Percentiles rank a stretch among this genome's conserved stretches.
These are phyloP conservation scores for Caranx melampygus DNA, from an alignment of 2,113 vertebrate genomes.

Conservation along the genomic window DNA sequence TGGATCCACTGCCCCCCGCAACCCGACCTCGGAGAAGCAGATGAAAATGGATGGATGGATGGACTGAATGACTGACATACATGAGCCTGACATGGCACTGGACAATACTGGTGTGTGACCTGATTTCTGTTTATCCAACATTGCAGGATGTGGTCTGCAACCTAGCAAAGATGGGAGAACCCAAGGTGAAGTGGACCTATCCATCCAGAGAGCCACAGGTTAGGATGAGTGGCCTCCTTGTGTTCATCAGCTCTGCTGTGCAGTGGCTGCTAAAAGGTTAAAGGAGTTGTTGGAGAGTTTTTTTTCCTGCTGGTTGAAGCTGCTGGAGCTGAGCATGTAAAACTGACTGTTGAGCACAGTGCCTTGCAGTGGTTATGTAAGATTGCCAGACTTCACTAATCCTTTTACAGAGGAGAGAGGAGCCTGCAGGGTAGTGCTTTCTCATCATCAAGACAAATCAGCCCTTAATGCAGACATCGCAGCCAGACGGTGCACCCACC, in stretches of 20 bases:
- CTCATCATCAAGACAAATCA: conserved; percentile 65
- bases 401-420: conserved; percentile 51
- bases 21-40: no score
- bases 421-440: conserved; percentile 45
- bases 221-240: not conserved
- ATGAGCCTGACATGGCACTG: no score
- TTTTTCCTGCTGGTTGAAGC: not conserved
- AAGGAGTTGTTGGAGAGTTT: not conserved
- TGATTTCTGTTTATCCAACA: not conserved
- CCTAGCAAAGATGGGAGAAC: not conserved
- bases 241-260: not conserved
- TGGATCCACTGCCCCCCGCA: no score
- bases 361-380: conserved; percentile 60
- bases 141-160: not conserved
- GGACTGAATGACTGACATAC: not conserved
- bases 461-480: conserved; percentile 25
- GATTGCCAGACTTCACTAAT: conserved; percentile 61
- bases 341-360: conserved; percentile 6
- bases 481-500: conserved; percentile 12
- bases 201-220: not conserved
- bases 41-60: no score
- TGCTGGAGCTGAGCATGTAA: conserved; percentile 8
- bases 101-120: no score
- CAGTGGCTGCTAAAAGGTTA: not conserved
- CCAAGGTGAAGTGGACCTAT: not conserved